These are phyloP conservation scores for Echinarachnius parma DNA, from an alignment of 53 echinoderm and acorn worm species.

Conservation along the genomic window DNA sequence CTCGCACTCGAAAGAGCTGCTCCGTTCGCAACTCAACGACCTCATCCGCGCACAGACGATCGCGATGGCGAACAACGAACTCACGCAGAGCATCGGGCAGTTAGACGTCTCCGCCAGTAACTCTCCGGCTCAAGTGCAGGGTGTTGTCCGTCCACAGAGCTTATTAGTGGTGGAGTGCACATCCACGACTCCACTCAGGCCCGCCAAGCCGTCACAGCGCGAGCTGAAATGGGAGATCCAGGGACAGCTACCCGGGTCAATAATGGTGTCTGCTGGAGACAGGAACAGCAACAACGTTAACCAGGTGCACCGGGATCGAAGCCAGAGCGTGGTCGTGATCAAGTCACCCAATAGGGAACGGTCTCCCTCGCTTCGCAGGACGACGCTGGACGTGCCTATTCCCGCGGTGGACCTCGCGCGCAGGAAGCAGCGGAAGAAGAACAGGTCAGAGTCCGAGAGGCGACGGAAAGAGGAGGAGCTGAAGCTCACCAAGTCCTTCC, in stretches of 20 bases:
- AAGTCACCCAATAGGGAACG: too few relatives aligned
- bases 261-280: neutral
- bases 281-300: constrained; percentile 3
- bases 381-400: too few relatives aligned
- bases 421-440: constrained; percentile 43
- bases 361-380: too few relatives aligned
- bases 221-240: too few relatives aligned
- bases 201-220: too few relatives aligned
- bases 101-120: neutral
- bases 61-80: constrained; percentile 12
- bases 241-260: neutral
- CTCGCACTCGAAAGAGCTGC: too few relatives aligned
- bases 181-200: neutral
- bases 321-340: too few relatives aligned
- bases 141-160: too few relatives aligned
- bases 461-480: constrained; percentile 82
- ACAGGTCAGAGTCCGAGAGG: constrained; percentile 53
- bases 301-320: neutral
- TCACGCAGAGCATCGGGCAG: neutral
- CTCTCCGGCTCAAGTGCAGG: neutral
- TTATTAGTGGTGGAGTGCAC: neutral
- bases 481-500: constrained; percentile 85
- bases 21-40: constrained; percentile 26
- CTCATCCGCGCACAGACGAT: constrained; percentile 10
- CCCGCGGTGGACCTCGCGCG: neutral